A percentile compares a stretch with the other conserved stretches of the same genome.
phyloP scores from a whole-genome alignment of 2,113 vertebrate species.

The Brienomyrus brachyistius region DNA sequence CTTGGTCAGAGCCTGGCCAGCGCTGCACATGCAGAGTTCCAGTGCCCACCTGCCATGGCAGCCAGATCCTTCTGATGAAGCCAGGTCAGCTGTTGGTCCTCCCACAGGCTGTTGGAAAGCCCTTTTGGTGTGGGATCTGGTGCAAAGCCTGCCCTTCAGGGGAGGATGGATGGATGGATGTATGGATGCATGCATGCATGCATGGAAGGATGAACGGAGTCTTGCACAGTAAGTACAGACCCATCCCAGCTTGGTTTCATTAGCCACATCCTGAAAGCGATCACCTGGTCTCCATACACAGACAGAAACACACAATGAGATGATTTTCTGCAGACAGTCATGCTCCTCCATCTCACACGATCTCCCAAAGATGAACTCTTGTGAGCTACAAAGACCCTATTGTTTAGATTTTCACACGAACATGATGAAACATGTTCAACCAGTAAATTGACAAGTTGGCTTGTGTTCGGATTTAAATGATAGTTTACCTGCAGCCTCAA shows the following conservation, averaged over 20 bases:
- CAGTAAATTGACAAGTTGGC: neutral
- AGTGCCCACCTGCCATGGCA: slow-evolving; percentile 18
- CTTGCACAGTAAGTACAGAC: neutral
- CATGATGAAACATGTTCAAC: neutral
- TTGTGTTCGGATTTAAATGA: neutral
- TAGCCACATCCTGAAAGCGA: neutral
- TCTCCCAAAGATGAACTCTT: neutral
- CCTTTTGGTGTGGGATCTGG: neutral
- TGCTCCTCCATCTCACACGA: neutral
- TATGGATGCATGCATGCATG: no score
- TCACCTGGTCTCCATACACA: neutral
- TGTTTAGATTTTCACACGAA: no score
- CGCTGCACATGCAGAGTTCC: neutral
- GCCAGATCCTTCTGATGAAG: neutral
- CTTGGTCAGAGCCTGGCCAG: slow-evolving; percentile 25
- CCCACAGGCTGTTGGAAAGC: neutral
- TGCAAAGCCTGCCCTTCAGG: neutral
- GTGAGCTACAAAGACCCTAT: neutral
- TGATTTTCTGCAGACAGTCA: neutral
- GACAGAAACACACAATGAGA: neutral
- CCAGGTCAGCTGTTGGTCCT: neutral
- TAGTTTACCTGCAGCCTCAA: neutral
- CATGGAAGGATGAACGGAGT: neutral
- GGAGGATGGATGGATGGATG: neutral
- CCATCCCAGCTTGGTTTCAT: neutral